Evolutionary conservation across 2,888 invertebrate genomes (phyloP).

Genomic region (Pimpla rufipes): DNA sequence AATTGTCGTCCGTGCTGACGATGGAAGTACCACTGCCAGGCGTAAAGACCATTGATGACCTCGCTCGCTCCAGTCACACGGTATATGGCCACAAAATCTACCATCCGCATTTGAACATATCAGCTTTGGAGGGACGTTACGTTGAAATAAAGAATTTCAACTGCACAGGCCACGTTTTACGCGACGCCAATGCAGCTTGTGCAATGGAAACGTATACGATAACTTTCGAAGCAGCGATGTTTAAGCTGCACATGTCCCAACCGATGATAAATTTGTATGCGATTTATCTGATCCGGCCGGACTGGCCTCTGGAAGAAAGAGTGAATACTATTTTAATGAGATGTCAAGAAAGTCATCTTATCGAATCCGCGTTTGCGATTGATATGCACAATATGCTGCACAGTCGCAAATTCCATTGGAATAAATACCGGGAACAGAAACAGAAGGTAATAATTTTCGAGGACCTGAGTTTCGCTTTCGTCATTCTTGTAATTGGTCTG

Average conservation of each 20-base stretch:
- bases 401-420: background rate
- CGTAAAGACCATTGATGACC: slow-evolving; percentile 17
- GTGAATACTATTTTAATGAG: background rate
- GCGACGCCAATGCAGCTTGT: slow-evolving; percentile 14
- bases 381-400: background rate
- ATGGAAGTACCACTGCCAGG: slow-evolving; percentile 2
- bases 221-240: background rate
- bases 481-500: slow-evolving; percentile 17
- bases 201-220: background rate
- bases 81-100: background rate
- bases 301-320: background rate
- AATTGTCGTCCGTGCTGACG: slow-evolving; percentile 28
- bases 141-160: background rate
- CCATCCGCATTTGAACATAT: background rate
- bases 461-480: slow-evolving; percentile 21
- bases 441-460: background rate
- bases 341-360: background rate
- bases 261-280: background rate
- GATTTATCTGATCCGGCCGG: background rate
- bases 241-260: background rate
- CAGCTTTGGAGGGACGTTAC: background rate
- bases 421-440: background rate
- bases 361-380: background rate
- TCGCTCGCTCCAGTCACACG: slow-evolving; percentile 1
- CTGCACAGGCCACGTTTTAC: background rate